Evolutionary conservation across 2,113 vertebrate genomes (phyloP).

Genomic region (Suricata suricatta): DNA sequence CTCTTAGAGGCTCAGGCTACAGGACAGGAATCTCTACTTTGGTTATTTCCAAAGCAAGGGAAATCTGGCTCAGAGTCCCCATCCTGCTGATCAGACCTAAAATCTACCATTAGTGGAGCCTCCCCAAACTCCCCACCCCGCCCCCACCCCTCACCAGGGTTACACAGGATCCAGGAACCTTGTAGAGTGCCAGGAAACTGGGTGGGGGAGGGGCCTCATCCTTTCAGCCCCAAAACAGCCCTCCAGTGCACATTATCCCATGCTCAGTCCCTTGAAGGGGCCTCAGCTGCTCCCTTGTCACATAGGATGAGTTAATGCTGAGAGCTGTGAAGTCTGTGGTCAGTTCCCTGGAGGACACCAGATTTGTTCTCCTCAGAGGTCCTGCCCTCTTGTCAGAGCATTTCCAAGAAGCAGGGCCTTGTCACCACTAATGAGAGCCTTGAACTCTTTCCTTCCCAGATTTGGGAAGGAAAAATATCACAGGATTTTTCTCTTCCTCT

Average conservation of each 20-base stretch:
- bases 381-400: not conserved
- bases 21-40: not conserved
- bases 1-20: not conserved
- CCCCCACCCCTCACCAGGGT: too few relatives aligned
- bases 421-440: not conserved
- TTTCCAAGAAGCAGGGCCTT: not conserved
- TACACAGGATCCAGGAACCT: not conserved
- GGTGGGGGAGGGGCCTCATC: fast-evolving
- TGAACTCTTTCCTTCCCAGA: not conserved
- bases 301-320: too few relatives aligned
- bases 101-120: not conserved
- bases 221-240: not conserved
- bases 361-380: not conserved
- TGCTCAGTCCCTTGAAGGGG: not conserved
- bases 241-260: too few relatives aligned
- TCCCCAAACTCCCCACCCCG: too few relatives aligned
- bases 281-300: not conserved
- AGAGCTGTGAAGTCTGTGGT: not conserved
- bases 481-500: too few relatives aligned
- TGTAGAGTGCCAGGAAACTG: not conserved
- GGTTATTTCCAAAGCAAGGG: not conserved
- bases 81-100: not conserved
- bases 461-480: not conserved
- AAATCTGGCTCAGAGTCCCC: not conserved
- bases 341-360: not conserved